These are phyloP conservation scores for Turdus rufiventris DNA, from an alignment of 2,113 vertebrate genomes.

Conservation along the genomic window DNA sequence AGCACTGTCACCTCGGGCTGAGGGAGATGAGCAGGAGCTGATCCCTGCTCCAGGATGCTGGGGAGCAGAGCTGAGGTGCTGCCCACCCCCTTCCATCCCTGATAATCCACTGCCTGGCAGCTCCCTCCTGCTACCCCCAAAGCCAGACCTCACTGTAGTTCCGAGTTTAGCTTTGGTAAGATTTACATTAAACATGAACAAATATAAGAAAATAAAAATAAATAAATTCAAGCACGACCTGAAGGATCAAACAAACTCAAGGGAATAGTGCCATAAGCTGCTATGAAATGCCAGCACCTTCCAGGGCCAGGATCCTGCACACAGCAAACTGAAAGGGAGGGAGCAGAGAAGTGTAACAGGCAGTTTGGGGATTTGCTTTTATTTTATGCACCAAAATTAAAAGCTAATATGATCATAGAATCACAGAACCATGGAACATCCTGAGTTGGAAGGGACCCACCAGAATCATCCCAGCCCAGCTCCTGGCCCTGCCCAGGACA, in stretches of 20 bases:
- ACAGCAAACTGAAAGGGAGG: neutral
- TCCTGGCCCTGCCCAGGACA: neutral
- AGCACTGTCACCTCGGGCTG: neutral
- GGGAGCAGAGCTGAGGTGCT: neutral
- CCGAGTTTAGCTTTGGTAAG: neutral
- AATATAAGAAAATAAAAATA: neutral
- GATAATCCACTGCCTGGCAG: neutral
- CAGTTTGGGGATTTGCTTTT: neutral
- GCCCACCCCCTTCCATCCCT: neutral
- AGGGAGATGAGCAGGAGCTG: neutral
- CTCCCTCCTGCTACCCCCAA: neutral
- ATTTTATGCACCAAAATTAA: neutral
- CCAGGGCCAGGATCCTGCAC: neutral
- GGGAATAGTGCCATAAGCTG: neutral
- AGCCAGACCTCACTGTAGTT: neutral
- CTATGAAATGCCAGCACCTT: neutral
- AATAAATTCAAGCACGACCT: neutral
- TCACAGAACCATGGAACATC: neutral
- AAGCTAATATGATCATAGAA: neutral
- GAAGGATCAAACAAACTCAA: neutral
- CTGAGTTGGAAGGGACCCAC: neutral
- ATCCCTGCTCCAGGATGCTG: neutral
- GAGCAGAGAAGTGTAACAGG: neutral
- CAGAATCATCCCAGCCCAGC: neutral
- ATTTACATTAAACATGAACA: neutral